Evolutionary conservation across 2,113 vertebrate species (phyloP).

Genomic region (Lepus timidus): DNA sequence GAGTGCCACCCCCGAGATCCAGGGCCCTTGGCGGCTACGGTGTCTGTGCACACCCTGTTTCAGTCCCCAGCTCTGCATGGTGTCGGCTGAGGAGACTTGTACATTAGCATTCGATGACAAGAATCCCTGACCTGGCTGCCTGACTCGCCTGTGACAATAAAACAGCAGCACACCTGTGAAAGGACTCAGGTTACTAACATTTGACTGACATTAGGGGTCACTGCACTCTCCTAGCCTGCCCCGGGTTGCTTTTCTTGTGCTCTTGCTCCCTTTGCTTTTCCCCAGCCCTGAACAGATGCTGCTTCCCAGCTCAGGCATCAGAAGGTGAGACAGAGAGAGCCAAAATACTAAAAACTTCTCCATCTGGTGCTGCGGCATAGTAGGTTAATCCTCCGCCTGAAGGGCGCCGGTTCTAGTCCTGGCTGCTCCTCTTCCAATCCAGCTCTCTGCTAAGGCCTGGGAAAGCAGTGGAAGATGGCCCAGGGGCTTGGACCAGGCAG

Average conservation of each 20-base stretch:
- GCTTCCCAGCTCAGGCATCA: neutral
- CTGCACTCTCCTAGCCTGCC: accelerated
- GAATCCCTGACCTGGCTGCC: neutral
- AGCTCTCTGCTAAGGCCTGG: too few relatives aligned
- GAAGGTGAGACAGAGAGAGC: neutral
- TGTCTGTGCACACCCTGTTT: neutral
- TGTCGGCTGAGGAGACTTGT: neutral
- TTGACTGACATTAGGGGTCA: accelerated
- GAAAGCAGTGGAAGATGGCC: too few relatives aligned
- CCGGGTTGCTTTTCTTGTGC: accelerated
- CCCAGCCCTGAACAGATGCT: neutral
- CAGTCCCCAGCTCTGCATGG: accelerated
- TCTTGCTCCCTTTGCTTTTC: neutral
- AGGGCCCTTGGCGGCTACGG: neutral
- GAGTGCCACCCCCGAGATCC: neutral
- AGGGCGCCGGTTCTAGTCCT: too few relatives aligned
- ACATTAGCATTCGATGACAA: accelerated
- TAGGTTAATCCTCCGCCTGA: too few relatives aligned
- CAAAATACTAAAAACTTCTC: too few relatives aligned
- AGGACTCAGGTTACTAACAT: accelerated
- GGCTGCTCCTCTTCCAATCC: too few relatives aligned
- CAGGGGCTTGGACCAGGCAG: too few relatives aligned
- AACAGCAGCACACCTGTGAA: accelerated
- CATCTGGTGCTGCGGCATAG: too few relatives aligned
- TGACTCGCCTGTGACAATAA: neutral